Percentiles rank a stretch among this genome's conserved stretches.
Evolutionary conservation across 2,113 vertebrate species (phyloP).

Genomic region (Caracal caracal): DNA sequence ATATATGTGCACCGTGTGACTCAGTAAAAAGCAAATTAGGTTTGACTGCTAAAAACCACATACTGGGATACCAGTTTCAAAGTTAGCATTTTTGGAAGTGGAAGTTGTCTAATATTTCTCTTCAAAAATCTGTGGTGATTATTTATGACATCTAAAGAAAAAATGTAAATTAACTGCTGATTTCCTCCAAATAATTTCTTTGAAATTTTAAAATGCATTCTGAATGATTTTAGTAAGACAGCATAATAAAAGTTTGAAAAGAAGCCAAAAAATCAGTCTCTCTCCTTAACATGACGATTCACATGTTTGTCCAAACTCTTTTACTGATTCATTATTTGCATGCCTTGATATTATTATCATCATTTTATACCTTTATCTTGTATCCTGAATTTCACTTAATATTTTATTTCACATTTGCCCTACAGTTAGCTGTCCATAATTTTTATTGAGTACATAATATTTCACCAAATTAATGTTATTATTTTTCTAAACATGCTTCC

Average conservation of each 20-base stretch:
- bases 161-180: slow-evolving; percentile 13
- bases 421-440: not conserved
- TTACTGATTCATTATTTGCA: slow-evolving; percentile 10
- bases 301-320: not conserved
- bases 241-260: not conserved
- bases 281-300: not conserved
- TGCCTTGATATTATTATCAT: slow-evolving; percentile 20
- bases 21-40: slow-evolving; percentile 78
- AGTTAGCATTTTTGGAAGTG: slow-evolving; percentile 39
- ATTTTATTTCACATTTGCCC: not conserved
- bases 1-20: slow-evolving; percentile 65
- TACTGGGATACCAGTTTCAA: not conserved
- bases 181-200: slow-evolving; percentile 42
- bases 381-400: not conserved
- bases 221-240: not conserved
- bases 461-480: slow-evolving; percentile 14
- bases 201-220: slow-evolving; percentile 35
- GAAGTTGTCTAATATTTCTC: slow-evolving; percentile 35
- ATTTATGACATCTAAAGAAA: slow-evolving; percentile 18
- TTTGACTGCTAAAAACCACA: slow-evolving; percentile 74
- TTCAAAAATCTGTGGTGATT: slow-evolving; percentile 32
- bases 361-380: not conserved
- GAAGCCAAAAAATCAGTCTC: not conserved
- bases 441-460: slow-evolving; percentile 64
- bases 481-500: not conserved